Conservation (phyloP, 2,113 vertebrate genomes). For the Rhinoptilus africanus region DNA sequence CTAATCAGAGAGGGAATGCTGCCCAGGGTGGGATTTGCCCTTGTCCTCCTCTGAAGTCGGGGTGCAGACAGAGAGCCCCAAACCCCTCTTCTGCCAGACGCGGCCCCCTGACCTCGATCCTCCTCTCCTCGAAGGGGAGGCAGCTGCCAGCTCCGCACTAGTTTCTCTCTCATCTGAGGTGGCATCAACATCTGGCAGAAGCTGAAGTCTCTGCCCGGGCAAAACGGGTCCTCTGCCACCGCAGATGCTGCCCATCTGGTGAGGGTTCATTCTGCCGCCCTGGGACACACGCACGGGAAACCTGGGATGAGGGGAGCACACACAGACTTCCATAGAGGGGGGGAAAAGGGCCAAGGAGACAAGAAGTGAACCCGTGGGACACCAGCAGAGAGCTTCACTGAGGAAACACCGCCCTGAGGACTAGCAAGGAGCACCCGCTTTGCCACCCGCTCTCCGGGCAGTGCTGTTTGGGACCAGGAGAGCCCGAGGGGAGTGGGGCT, state of each 20-base stretch:
- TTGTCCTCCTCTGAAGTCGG: background rate
- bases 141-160: background rate
- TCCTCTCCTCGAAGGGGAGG: background rate
- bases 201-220: background rate
- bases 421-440: background rate
- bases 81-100: background rate
- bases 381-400: background rate
- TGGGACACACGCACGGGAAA: background rate
- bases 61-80: background rate
- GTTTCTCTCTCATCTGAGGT: too few species aligned
- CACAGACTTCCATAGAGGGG: background rate
- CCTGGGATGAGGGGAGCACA: fast-evolving
- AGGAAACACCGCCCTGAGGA: background rate
- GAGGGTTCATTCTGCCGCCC: background rate
- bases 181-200: background rate
- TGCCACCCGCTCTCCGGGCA: background rate
- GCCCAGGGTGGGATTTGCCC: background rate
- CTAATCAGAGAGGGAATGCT: background rate
- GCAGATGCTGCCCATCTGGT: background rate
- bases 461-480: too few species aligned
- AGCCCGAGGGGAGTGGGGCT: fast-evolving
- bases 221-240: background rate
- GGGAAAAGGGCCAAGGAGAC: background rate
- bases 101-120: background rate
- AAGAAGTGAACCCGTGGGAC: background rate